Evolutionary conservation across 2,113 vertebrate species (phyloP).

Genomic region (Machaerirhynchus nigripectus): DNA sequence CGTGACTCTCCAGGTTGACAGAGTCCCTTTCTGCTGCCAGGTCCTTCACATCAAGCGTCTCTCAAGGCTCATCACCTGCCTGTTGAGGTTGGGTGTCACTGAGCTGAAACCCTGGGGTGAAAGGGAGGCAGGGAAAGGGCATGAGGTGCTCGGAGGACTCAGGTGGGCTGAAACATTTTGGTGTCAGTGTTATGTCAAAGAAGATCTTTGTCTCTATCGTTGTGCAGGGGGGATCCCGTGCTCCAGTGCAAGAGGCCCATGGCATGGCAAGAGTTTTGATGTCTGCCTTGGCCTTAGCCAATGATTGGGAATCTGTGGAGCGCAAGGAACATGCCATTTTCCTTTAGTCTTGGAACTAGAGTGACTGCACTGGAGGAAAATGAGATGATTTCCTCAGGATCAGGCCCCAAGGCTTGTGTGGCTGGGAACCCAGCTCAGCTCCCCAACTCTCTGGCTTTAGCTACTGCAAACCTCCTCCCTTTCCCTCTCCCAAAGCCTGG

Average conservation of each 20-base stretch:
- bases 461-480: background rate
- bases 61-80: background rate
- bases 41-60: background rate
- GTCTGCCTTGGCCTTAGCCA: background rate
- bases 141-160: background rate
- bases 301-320: accelerated
- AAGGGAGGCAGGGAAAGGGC: background rate
- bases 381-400: background rate
- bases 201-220: background rate
- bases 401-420: background rate
- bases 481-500: background rate
- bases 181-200: background rate
- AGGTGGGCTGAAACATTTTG: background rate
- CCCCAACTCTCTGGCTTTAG: background rate
- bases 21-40: background rate
- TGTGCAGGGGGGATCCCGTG: background rate
- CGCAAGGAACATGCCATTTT: background rate
- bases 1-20: background rate
- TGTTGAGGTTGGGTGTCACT: background rate
- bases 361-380: background rate
- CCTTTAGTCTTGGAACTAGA: background rate
- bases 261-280: background rate
- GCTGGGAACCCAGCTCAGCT: background rate
- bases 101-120: background rate
- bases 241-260: background rate